Percentiles rank a stretch among this genome's conserved stretches.
phyloP scores from a whole-genome alignment of 2,797 vertebrate species.

The Mormyrus hasselquistii region DNA sequence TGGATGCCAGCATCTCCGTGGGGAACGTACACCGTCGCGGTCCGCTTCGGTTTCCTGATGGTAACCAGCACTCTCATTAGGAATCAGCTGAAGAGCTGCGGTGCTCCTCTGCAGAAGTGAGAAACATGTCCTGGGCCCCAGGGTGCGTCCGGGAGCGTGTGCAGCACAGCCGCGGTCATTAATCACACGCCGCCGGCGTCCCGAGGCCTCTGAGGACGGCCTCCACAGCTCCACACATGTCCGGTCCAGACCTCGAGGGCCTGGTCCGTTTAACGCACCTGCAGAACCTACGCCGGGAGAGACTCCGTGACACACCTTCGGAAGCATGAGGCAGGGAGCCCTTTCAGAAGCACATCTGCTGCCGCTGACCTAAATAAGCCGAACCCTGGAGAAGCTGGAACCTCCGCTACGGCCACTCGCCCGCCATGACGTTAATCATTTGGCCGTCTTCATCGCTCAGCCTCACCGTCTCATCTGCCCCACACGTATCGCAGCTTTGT shows the following conservation, averaged over 20 bases:
- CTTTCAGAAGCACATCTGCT: not conserved
- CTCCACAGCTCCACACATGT: constrained; percentile 25
- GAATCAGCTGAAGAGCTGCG: not conserved
- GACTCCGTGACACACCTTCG: not conserved
- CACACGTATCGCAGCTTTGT: not conserved
- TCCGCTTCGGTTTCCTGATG: not conserved
- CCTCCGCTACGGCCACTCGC: not conserved
- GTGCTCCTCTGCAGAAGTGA: constrained; percentile 17
- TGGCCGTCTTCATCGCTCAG: not conserved
- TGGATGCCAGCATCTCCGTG: not conserved
- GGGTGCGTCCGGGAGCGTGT: constrained; percentile 26
- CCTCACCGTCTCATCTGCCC: not conserved
- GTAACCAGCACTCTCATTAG: not conserved
- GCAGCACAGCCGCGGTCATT: constrained; percentile 38
- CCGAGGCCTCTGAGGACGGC: constrained; percentile 27
- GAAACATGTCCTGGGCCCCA: constrained; percentile 18
- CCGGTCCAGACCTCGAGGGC: constrained; percentile 29
- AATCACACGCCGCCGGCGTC: constrained; percentile 38
- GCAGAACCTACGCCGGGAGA: not conserved
- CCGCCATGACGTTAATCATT: not conserved
- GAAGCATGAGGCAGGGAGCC: not conserved
- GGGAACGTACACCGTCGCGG: not conserved
- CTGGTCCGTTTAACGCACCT: not conserved
- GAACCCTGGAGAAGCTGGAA: not conserved
- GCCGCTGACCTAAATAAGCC: not conserved